Evolutionary conservation across 2,113 vertebrate genomes (phyloP).

Genomic region (Calidris pygmaea): DNA sequence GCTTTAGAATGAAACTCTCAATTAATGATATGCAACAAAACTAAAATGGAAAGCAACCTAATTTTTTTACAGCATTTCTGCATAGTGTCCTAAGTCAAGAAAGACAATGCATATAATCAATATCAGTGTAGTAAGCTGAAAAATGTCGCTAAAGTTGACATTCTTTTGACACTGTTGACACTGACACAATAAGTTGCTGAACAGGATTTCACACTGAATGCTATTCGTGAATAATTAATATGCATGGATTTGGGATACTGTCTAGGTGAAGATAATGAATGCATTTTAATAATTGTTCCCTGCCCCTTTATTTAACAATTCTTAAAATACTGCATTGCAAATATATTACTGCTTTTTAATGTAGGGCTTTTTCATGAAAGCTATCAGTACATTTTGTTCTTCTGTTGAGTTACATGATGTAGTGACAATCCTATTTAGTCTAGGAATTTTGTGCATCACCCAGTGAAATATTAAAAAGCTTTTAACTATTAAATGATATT

Average conservation of each 20-base stretch:
- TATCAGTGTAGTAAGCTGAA: background rate
- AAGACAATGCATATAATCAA: background rate
- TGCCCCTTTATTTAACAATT: conserved; percentile 3
- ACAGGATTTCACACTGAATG: background rate
- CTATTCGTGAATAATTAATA: conserved; percentile 19
- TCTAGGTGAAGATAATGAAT: conserved; percentile 7
- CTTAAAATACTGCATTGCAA: conserved; percentile 23
- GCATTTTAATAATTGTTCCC: conserved; percentile 4
- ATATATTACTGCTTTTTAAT: background rate
- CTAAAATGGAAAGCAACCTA: background rate
- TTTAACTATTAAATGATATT: conserved; percentile 19
- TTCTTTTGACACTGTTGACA: background rate
- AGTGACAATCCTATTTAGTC: background rate
- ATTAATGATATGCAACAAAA: background rate
- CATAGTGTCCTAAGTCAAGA: background rate
- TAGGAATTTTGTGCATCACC: background rate
- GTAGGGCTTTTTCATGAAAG: background rate
- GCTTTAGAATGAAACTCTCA: background rate
- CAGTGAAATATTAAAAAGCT: conserved; percentile 20
- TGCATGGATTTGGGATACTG: conserved; percentile 3
- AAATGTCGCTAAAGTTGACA: background rate
- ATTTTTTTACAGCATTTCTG: background rate
- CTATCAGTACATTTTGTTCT: background rate
- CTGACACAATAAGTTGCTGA: background rate
- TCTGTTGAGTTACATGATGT: background rate